These are phyloP conservation scores for Hylomyscus alleni DNA, from an alignment of 2,797 vertebrate genomes.

Conservation along the genomic window DNA sequence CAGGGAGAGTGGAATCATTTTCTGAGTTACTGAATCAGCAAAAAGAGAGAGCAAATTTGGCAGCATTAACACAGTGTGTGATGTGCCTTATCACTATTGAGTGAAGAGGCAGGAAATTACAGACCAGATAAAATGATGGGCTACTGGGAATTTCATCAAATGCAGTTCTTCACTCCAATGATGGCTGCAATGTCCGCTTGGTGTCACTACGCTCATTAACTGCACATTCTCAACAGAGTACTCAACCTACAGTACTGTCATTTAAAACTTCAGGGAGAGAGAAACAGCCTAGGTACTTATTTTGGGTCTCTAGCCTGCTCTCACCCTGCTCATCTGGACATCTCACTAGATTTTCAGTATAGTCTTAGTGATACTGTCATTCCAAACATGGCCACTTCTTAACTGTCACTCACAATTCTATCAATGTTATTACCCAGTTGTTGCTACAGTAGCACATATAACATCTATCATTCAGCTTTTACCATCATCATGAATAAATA, in stretches of 20 bases:
- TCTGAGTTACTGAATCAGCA: conserved; percentile 63
- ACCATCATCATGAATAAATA: neutral
- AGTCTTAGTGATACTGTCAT: neutral
- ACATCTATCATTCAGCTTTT: neutral
- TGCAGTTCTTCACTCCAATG: neutral
- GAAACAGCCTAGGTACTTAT: neutral
- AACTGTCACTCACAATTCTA: neutral
- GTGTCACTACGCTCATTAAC: neutral
- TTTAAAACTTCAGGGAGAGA: conserved; percentile 12
- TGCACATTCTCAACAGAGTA: conserved; percentile 3
- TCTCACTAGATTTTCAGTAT: neutral
- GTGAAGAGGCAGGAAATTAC: conserved; percentile 66
- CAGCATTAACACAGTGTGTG: neutral
- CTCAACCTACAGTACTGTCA: neutral
- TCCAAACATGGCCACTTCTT: neutral
- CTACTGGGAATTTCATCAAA: conserved; percentile 18
- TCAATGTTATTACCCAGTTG: neutral
- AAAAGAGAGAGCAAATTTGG: conserved; percentile 7
- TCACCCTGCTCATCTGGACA: neutral
- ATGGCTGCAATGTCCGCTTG: conserved; percentile 8
- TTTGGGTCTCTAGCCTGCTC: neutral
- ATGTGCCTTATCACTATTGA: conserved; percentile 57
- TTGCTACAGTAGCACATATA: neutral
- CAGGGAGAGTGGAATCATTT: neutral
- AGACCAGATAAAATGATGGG: conserved; percentile 47